These are phyloP conservation scores for Digitonthophagus gazella DNA, from an alignment of 2,888 invertebrate genomes.

Conservation along the genomic window DNA sequence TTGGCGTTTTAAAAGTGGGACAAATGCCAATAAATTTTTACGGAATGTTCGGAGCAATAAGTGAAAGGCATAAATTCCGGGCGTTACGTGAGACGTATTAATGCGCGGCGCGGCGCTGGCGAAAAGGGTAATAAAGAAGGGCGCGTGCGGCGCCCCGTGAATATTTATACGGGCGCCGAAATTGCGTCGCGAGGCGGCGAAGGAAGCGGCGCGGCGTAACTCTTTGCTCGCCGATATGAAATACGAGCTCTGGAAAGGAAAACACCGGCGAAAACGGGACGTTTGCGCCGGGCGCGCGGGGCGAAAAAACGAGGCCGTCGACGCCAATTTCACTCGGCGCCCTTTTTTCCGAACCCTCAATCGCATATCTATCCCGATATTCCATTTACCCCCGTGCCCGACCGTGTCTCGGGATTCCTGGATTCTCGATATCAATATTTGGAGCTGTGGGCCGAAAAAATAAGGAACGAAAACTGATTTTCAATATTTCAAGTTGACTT, in stretches of 20 bases:
- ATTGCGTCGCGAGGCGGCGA: constrained; percentile 9
- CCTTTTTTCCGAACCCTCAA: neutral
- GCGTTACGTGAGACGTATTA: neutral
- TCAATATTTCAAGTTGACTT: neutral
- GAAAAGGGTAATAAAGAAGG: constrained; percentile 12
- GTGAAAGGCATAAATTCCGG: neutral
- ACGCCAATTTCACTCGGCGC: neutral
- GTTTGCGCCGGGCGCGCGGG: neutral
- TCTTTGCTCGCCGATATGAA: constrained; percentile 14
- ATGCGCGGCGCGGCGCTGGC: neutral
- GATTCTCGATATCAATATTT: neutral
- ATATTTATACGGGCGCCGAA: constrained; percentile 12
- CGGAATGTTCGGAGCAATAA: neutral
- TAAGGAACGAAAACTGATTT: neutral
- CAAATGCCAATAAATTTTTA: neutral
- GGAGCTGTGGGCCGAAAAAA: neutral
- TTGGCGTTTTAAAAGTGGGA: neutral
- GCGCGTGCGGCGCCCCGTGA: constrained; percentile 11
- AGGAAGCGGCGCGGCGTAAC: constrained; percentile 8
- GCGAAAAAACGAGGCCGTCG: neutral
- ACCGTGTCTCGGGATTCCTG: neutral
- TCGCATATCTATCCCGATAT: neutral
- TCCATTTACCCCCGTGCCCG: neutral
- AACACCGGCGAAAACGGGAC: constrained; percentile 10
- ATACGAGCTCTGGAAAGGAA: constrained; percentile 14